Evolutionary conservation across 2,797 vertebrate genomes (phyloP).

Genomic region (Hozukius guyotensis): DNA sequence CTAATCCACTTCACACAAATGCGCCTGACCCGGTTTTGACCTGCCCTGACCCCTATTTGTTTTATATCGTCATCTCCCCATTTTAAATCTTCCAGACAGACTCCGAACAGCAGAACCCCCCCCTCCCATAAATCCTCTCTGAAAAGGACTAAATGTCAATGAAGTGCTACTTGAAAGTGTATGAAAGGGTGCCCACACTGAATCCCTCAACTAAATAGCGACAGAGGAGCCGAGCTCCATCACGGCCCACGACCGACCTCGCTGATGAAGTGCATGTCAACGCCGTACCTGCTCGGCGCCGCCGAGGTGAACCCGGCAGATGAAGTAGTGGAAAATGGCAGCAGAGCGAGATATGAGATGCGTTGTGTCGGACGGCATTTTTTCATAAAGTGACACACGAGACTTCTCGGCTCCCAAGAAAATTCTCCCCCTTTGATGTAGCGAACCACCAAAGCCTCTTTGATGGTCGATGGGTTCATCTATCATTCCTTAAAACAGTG

Average conservation of each 20-base stretch:
- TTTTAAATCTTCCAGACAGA: constrained; percentile 52
- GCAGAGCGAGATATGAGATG: constrained; percentile 27
- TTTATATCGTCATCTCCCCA: constrained; percentile 26
- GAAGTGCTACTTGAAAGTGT: constrained; percentile 49
- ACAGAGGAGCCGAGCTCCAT: constrained; percentile 44
- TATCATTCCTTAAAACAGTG: constrained; percentile 53
- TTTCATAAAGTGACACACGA: constrained; percentile 44
- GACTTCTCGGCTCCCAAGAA: constrained; percentile 32
- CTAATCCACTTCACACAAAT: constrained; percentile 42
- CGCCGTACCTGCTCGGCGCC: neutral
- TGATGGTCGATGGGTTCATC: constrained; percentile 43
- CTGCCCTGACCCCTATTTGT: constrained; percentile 54
- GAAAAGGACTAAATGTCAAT: constrained; percentile 54
- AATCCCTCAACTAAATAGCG: constrained; percentile 55
- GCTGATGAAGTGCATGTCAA: constrained; percentile 36
- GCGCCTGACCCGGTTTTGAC: constrained; percentile 28
- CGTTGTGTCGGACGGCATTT: constrained; percentile 1
- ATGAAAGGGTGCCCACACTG: constrained; percentile 36
- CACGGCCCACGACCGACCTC: constrained; percentile 26
- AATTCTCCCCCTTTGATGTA: constrained; percentile 47
- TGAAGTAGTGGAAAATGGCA: constrained; percentile 26
- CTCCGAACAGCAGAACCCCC: constrained; percentile 1
- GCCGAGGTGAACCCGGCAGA: constrained; percentile 5
- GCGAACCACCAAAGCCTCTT: constrained; percentile 2
- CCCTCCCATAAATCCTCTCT: constrained; percentile 47